Conservation (phyloP, 2,888 invertebrate genomes). For the Branchipolynoe longqiensis region DNA sequence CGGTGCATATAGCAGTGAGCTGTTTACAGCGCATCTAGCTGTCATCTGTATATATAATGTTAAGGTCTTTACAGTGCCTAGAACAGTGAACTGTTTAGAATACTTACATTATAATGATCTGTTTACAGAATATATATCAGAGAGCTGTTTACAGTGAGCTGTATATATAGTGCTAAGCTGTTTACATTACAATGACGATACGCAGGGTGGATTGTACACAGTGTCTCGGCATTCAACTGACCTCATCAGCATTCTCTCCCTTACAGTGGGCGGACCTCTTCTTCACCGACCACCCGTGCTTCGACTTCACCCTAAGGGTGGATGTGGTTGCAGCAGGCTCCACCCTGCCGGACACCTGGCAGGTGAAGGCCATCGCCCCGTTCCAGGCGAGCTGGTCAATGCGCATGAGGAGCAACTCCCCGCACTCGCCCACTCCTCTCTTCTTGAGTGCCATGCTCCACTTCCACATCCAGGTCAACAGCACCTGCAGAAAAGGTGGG, state of each 20-base stretch:
- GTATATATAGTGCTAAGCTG: too few relatives aligned
- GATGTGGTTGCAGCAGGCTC: slow-evolving; percentile 38
- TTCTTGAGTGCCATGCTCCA: slow-evolving; percentile 45
- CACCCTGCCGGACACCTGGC: slow-evolving; percentile 65
- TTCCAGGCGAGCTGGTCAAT: slow-evolving; percentile 66
- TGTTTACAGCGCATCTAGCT: too few relatives aligned
- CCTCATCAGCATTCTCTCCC: not conserved
- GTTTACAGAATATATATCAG: too few relatives aligned
- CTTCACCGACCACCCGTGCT: slow-evolving; percentile 71
- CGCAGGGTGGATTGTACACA: too few relatives aligned
- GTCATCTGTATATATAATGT: too few relatives aligned
- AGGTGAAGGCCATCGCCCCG: slow-evolving; percentile 64
- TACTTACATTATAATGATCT: too few relatives aligned
- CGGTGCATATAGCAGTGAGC: too few relatives aligned
- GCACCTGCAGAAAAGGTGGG: slow-evolving; percentile 14
- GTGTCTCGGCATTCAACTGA: too few relatives aligned
- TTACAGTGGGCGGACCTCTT: slow-evolving; percentile 70
- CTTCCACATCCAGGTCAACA: slow-evolving; percentile 38
- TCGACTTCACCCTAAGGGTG: slow-evolving; percentile 64
- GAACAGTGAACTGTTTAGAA: too few relatives aligned
- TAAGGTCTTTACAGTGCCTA: too few relatives aligned
- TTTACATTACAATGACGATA: too few relatives aligned
- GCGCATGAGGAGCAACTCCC: slow-evolving; percentile 54
- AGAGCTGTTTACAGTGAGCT: too few relatives aligned
- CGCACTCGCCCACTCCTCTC: slow-evolving; percentile 39